phyloP scores from a whole-genome alignment of 2,797 vertebrate genomes.

The Acridotheres tristis region DNA sequence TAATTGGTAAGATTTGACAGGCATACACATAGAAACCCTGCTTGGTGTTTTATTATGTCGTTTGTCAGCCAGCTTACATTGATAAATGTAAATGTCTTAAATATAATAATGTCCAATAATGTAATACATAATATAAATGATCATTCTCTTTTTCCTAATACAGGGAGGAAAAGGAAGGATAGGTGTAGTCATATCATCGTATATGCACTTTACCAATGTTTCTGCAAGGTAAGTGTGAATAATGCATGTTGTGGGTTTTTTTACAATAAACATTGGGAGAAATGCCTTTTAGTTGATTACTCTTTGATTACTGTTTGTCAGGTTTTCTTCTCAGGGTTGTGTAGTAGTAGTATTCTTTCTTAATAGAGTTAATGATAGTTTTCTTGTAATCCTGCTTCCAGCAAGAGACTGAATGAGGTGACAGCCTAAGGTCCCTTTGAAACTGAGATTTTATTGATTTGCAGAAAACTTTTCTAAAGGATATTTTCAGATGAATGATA shows the following conservation, averaged over 20 bases:
- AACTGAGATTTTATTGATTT: not conserved
- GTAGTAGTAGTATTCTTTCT: not conserved
- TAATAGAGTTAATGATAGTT: not conserved
- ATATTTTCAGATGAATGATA: not conserved
- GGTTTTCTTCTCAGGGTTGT: not conserved
- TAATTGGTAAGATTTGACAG: not conserved
- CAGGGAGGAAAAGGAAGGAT: slow-evolving; percentile 94
- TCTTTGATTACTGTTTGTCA: not conserved
- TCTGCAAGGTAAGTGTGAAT: slow-evolving; percentile 88
- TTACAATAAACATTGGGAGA: not conserved
- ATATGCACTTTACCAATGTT: slow-evolving; percentile 93
- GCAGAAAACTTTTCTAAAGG: not conserved
- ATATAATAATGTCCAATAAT: not conserved
- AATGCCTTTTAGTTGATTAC: not conserved
- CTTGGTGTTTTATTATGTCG: not conserved
- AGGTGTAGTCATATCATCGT: slow-evolving; percentile 93
- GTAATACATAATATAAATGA: not conserved
- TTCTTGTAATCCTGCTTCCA: not conserved
- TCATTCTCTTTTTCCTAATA: not conserved
- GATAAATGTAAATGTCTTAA: not conserved
- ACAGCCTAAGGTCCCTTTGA: not conserved
- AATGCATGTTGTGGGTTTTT: not conserved
- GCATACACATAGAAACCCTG: not conserved
- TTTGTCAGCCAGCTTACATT: not conserved
- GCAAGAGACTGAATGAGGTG: not conserved